Evolutionary conservation across 37 sponge, comb jelly and placozoan species (phyloP), one percentile per base, ranked within the genome.

Genomic region (Halisarca cf. caerulea): DNA sequence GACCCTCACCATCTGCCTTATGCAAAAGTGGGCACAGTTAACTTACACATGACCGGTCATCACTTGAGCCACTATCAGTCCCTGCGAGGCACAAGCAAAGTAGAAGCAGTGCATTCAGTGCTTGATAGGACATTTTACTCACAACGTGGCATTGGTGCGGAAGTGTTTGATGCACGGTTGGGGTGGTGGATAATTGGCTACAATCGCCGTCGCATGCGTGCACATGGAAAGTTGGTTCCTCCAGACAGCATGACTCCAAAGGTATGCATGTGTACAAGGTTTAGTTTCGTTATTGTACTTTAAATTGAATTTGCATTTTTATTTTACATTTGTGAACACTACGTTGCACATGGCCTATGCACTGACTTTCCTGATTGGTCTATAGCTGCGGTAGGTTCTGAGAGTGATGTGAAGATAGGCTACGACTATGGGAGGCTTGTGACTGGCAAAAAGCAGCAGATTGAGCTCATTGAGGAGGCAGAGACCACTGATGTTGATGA

Each of bases 81-180:
- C 20, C 80, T 86, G 35, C 70, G 86, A 28, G 81, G 86, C 30
- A 86, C 86, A 8, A 86, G 72, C 80, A 86, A 86, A 58, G 86
- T 86, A 58, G 80, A 86, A 80, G 80, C 80, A 32, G 81, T 86
- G 42, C 87, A 86, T 64, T 86, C 74, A 7, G 87, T 86, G 15
- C 87, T 86, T 33, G 81, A 86, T 74, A 55, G 59, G 17, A 69
- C 87, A 58, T 86, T 86, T 43, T 86, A 86, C 80, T 53, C 81
- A 39, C 87, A 86, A 34, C 72, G 87, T 30, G 82, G 87, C 44
- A 86, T 86, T n/a, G 81, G 81, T 11, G 59, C 72, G 1, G 87
- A 80, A 66, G 87, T 86, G 2, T 80, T 86, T 80, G 74, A 86
- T 86, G 82, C 87, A 80, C 59, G 81, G 41, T 51, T 80, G 87